A percentile compares a stretch with the other conserved stretches of the same genome.
phyloP scores from a whole-genome alignment of 2,797 vertebrate genomes.

The Cyclopterus lumpus region DNA sequence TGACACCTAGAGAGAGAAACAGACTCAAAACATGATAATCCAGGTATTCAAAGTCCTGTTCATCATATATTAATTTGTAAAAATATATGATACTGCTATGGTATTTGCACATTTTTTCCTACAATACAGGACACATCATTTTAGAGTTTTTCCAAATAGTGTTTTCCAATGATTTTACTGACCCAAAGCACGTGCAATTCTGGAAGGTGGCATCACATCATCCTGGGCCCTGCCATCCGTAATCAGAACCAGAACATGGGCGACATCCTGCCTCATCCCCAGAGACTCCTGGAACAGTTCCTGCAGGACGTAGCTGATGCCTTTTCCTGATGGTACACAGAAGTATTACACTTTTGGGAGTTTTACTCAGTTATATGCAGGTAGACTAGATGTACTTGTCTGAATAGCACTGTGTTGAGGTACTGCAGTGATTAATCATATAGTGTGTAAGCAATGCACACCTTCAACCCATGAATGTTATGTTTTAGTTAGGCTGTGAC shows the following conservation, averaged over 20 bases:
- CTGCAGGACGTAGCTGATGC: constrained; percentile 87
- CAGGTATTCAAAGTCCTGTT: not conserved
- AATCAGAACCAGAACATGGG: constrained; percentile 87
- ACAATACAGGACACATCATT: not conserved
- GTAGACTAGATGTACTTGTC: not conserved
- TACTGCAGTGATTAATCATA: not conserved
- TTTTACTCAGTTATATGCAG: not conserved
- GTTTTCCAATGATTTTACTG: constrained; percentile 27
- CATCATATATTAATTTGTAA: not conserved
- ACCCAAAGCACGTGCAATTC: constrained; percentile 88
- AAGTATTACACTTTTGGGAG: not conserved
- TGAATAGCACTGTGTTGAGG: not conserved
- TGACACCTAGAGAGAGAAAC: constrained; percentile 83
- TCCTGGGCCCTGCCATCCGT: constrained; percentile 93
- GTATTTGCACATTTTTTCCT: not conserved
- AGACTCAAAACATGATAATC: not conserved
- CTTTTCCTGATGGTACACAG: constrained; percentile 80
- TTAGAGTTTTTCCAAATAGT: not conserved
- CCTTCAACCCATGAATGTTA: not conserved
- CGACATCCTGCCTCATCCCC: constrained; percentile 87
- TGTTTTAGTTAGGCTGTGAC: not conserved
- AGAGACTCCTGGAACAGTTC: constrained; percentile 88
- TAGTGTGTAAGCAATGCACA: not conserved
- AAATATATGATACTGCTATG: not conserved
- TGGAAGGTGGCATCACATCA: constrained; percentile 87